Evolutionary conservation across 2,113 vertebrate species (phyloP).

Genomic region (Epinephelus moara): DNA sequence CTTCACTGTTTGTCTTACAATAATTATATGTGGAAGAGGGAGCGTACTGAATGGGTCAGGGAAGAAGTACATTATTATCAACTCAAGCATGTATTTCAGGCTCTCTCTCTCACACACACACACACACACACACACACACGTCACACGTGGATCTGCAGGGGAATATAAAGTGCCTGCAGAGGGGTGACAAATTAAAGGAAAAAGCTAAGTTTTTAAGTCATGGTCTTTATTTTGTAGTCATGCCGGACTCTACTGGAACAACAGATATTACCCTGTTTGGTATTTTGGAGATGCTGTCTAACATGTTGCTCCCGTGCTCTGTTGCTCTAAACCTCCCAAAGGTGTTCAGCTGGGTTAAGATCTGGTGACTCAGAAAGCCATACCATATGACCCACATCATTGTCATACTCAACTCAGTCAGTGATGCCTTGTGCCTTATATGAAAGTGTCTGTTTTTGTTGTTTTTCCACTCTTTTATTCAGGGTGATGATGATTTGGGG

Average conservation of each 20-base stretch:
- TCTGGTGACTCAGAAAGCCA: not conserved
- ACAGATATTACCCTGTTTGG: not conserved
- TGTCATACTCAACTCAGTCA: not conserved
- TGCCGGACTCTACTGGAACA: not conserved
- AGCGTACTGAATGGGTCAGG: not conserved
- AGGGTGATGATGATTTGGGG: not conserved
- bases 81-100: not conserved
- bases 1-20: slow-evolving; percentile 25
- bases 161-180: not conserved
- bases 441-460: not conserved
- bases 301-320: not conserved
- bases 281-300: not conserved
- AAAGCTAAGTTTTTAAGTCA: not conserved
- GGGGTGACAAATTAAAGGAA: not conserved
- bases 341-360: not conserved
- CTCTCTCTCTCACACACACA: not conserved
- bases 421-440: not conserved
- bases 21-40: slow-evolving; percentile 6
- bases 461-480: not conserved
- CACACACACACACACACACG: not conserved
- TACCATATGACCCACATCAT: not conserved
- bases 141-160: not conserved
- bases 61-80: not conserved
- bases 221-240: not conserved
- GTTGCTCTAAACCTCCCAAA: not conserved